Percentiles rank a stretch among this genome's conserved stretches.
Conservation (phyloP, 2,113 vertebrate genomes). For the Eidolon helvum region DNA sequence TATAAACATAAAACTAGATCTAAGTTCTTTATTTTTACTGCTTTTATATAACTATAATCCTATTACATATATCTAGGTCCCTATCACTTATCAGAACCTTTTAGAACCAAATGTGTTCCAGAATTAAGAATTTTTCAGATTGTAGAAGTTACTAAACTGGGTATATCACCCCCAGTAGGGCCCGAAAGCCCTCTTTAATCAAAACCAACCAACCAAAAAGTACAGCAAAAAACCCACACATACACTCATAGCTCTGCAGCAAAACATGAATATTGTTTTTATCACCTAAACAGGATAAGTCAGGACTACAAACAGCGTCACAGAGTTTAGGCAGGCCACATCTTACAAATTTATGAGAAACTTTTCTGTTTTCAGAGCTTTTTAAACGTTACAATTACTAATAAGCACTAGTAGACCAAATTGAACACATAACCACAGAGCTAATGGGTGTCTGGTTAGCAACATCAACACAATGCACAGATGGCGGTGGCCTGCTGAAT, state of each 20-base stretch:
- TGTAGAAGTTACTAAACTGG: background rate
- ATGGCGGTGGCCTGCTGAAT: background rate
- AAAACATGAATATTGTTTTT: background rate
- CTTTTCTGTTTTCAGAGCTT: background rate
- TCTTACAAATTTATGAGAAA: background rate
- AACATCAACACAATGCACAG: no score
- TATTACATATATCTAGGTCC: background rate
- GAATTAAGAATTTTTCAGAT: background rate
- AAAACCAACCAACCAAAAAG: background rate
- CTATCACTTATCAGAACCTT: background rate
- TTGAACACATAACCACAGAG: background rate
- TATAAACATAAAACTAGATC: background rate
- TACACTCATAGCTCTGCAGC: background rate
- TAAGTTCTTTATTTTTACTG: background rate
- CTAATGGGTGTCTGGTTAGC: background rate
- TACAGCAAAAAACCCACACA: background rate
- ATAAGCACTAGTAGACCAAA: background rate
- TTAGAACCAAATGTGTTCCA: background rate
- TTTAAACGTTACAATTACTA: background rate
- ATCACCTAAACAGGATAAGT: background rate
- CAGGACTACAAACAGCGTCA: background rate
- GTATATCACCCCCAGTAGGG: background rate
- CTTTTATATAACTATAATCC: background rate
- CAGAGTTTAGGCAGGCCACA: background rate
- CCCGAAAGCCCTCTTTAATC: background rate